Conservation (phyloP, 2,113 vertebrate genomes). For the Zingel zingel region DNA sequence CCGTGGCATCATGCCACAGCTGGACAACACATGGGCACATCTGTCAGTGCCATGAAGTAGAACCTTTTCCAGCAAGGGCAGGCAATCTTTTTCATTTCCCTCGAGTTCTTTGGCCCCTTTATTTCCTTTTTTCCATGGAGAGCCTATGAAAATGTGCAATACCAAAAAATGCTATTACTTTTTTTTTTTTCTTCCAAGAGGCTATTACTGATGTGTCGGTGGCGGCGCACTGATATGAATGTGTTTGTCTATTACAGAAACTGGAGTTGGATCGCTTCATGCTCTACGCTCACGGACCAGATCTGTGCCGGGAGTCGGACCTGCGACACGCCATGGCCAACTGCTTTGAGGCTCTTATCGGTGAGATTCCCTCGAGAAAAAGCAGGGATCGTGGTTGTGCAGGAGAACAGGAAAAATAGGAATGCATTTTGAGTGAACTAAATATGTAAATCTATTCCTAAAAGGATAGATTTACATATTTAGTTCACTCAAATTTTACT, state of each 20-base stretch:
- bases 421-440: constrained; percentile 27
- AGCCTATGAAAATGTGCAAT: constrained; percentile 37
- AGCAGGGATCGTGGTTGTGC: not conserved
- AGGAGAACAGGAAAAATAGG: not conserved
- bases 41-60: constrained; percentile 73
- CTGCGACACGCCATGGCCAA: constrained; percentile 99
- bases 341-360: constrained; percentile 98
- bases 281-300: constrained; percentile 98
- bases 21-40: constrained; percentile 77
- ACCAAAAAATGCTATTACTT: constrained; percentile 46
- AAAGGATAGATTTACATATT: constrained; percentile 51
- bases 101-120: constrained; percentile 7
- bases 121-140: constrained; percentile 26
- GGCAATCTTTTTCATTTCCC: constrained; percentile 70
- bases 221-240: constrained; percentile 32
- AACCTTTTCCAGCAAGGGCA: constrained; percentile 67
- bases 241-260: constrained; percentile 86
- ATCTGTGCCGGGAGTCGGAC: constrained; percentile 97
- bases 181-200: constrained; percentile 26
- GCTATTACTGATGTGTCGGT: constrained; percentile 41
- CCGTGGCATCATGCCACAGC: constrained; percentile 67
- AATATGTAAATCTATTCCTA: constrained; percentile 53
- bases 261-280: constrained; percentile 98
- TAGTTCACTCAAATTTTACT: too few relatives aligned
- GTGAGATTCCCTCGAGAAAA: constrained; percentile 78